A percentile compares a stretch with the other conserved stretches of the same genome.
These are phyloP conservation scores for Coregonus sp. DNA, from an alignment of 2,797 vertebrate species.

Conservation along the genomic window DNA sequence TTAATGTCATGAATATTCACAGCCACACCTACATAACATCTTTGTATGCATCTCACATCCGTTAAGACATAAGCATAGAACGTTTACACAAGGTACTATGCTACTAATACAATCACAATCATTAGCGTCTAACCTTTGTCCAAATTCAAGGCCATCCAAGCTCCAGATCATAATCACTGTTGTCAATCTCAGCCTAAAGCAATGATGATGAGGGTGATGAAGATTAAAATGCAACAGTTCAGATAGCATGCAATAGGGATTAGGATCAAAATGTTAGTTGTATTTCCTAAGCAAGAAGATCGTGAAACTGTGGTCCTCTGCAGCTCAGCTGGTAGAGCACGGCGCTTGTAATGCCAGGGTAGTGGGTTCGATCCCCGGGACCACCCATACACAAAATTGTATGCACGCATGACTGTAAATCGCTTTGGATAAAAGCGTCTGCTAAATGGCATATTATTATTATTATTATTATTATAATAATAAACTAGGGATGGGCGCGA, in stretches of 20 bases:
- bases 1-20: constrained; percentile 36
- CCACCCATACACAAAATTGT: too few species aligned
- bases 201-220: constrained; percentile 53
- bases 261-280: constrained; percentile 22
- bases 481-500: background rate
- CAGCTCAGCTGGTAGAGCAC: too few species aligned
- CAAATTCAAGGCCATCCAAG: constrained; percentile 80
- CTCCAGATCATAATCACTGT: constrained; percentile 79
- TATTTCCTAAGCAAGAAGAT: background rate
- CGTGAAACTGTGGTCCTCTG: background rate
- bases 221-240: constrained; percentile 63
- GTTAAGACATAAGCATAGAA: background rate
- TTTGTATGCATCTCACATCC: background rate
- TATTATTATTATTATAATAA: too few species aligned
- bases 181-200: constrained; percentile 72
- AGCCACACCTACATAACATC: constrained; percentile 36
- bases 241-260: constrained; percentile 20
- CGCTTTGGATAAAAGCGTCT: too few species aligned
- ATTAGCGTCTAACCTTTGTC: constrained; percentile 77
- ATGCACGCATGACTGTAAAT: too few species aligned
- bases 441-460: too few species aligned
- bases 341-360: too few species aligned
- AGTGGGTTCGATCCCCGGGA: too few species aligned
- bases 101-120: constrained; percentile 67
- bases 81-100: background rate